Percentiles rank a stretch among this genome's conserved stretches.
Conservation (phyloP, 2,888 invertebrate species). For the Drosophila ochracea region DNA sequence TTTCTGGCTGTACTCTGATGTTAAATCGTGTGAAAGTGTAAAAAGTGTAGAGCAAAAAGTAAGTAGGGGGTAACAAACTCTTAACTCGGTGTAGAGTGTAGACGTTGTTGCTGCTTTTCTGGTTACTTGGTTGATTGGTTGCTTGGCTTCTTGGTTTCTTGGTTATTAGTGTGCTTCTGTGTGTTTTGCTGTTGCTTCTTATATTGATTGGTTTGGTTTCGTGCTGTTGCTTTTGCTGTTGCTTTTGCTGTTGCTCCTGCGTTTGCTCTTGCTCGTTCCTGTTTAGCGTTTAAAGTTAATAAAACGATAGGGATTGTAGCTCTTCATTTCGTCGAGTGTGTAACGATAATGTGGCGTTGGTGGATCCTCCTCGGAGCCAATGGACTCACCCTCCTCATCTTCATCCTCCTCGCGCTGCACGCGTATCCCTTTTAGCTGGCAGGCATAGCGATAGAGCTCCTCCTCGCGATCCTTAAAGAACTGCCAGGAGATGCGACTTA, state of each 20-base stretch:
- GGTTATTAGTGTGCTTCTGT: neutral
- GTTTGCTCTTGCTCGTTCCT: conserved; percentile 1
- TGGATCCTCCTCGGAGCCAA: conserved; percentile 61
- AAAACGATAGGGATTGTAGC: conserved; percentile 70
- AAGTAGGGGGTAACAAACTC: conserved; percentile 3
- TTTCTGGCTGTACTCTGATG: neutral
- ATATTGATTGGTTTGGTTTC: neutral
- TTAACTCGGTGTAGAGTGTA: neutral
- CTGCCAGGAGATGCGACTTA: conserved; percentile 53
- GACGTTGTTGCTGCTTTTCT: neutral
- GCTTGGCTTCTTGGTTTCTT: neutral
- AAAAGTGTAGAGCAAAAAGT: conserved; percentile 1
- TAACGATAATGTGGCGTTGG: conserved; percentile 61
- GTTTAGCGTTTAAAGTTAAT: conserved; percentile 55
- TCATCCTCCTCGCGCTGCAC: conserved; percentile 49
- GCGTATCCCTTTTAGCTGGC: conserved; percentile 69
- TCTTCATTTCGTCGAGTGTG: conserved; percentile 74
- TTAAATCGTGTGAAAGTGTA: neutral
- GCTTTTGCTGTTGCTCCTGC: neutral
- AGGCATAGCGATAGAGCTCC: conserved; percentile 69
- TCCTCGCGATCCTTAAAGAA: conserved; percentile 74
- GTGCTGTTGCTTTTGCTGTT: neutral
- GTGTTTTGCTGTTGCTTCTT: conserved; percentile 4
- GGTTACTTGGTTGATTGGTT: neutral
- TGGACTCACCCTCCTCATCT: conserved; percentile 56